Evolutionary conservation across 2,797 vertebrate species (phyloP).

Genomic region (Hippocampus kuda): DNA sequence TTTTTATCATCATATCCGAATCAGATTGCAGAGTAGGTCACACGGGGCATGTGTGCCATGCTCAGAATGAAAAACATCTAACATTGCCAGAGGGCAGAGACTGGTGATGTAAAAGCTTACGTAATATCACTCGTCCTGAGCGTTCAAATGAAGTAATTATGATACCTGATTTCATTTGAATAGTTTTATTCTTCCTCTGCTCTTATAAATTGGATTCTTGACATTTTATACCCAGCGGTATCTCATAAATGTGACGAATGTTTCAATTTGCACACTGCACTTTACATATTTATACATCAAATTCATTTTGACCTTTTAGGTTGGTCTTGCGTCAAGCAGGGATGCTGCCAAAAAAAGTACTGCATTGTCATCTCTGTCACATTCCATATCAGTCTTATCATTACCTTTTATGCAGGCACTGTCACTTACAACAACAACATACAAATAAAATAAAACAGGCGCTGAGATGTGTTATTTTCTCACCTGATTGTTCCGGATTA

Average conservation of each 20-base stretch:
- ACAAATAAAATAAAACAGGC: background rate
- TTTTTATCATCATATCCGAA: constrained; percentile 20
- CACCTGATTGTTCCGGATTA: background rate
- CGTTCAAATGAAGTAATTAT: constrained; percentile 26
- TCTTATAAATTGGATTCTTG: background rate
- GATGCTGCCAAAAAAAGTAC: background rate
- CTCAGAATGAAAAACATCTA: constrained; percentile 35
- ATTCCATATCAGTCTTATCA: background rate
- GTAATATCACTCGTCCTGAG: constrained; percentile 47
- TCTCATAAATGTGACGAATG: background rate
- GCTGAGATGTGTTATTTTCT: background rate
- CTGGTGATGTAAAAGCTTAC: constrained; percentile 63
- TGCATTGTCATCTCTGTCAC: background rate
- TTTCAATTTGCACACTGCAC: background rate
- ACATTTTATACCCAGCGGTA: background rate
- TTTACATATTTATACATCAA: background rate
- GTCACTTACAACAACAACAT: background rate
- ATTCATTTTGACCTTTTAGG: background rate
- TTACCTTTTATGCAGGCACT: background rate
- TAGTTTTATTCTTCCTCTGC: background rate
- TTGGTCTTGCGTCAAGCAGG: background rate
- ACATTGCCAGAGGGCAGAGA: constrained; percentile 30
- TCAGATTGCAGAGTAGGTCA: constrained; percentile 20
- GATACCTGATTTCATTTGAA: constrained; percentile 2
- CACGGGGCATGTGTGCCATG: constrained; percentile 20